Evolutionary conservation across 2,797 vertebrate genomes (phyloP).

Genomic region (Phataginus tetradactyla): DNA sequence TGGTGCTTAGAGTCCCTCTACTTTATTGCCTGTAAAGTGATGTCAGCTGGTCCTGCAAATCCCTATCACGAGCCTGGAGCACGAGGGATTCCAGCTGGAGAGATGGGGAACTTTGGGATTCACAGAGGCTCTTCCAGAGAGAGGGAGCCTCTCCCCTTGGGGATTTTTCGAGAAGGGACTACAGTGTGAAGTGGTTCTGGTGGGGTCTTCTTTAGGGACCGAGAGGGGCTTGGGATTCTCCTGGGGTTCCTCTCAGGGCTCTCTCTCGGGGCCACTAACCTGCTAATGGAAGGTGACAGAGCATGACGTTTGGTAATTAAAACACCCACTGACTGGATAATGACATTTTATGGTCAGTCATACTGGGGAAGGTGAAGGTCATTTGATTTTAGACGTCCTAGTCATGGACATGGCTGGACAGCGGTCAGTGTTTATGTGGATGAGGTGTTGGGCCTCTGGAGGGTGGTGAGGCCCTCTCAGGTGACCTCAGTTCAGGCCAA

Average conservation of each 20-base stretch:
- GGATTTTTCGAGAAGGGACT: not conserved
- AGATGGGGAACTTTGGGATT: not conserved
- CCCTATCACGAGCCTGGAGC: too few relatives aligned
- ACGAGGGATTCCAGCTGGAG: not conserved
- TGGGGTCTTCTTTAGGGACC: not conserved
- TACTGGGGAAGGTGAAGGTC: conserved; percentile 66
- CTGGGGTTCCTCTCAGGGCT: not conserved
- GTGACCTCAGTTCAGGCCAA: not conserved
- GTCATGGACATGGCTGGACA: not conserved
- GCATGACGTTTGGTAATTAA: conserved; percentile 73
- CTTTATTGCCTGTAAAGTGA: not conserved
- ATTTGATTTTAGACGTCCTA: conserved; percentile 74
- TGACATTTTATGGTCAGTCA: conserved; percentile 69
- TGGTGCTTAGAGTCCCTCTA: not conserved
- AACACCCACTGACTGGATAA: conserved; percentile 66
- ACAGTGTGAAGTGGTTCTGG: not conserved
- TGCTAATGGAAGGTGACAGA: conserved; percentile 58
- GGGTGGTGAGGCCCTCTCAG: not conserved
- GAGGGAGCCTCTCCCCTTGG: too few relatives aligned
- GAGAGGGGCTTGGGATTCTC: not conserved
- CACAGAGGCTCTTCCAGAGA: not conserved
- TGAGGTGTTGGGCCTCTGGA: not conserved
- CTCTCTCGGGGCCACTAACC: conserved; percentile 32
- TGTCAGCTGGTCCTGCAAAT: not conserved
- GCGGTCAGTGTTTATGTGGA: accelerated